These are phyloP conservation scores for Pluvianellus socialis DNA, from an alignment of 2,113 vertebrate species.

Conservation along the genomic window DNA sequence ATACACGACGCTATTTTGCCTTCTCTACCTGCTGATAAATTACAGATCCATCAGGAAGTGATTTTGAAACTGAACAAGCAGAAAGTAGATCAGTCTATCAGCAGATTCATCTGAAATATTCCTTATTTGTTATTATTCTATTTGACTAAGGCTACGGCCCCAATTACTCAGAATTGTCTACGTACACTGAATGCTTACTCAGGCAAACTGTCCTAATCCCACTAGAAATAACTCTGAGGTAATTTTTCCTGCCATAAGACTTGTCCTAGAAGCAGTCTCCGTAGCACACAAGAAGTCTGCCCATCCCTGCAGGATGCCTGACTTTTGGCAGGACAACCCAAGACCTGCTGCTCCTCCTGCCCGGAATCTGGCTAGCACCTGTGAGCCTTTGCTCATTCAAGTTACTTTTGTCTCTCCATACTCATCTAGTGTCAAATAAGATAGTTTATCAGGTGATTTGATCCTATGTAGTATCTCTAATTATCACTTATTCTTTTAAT, in stretches of 20 bases:
- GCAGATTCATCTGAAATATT: neutral
- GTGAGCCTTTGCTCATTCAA: neutral
- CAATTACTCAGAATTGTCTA: neutral
- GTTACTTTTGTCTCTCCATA: neutral
- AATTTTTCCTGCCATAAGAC: neutral
- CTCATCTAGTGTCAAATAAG: neutral
- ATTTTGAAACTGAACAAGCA: neutral
- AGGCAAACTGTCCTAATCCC: neutral
- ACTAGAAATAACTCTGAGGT: neutral
- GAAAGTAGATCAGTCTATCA: neutral
- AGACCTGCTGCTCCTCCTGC: rapidly evolving
- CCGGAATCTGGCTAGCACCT: neutral
- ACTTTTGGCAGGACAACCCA: neutral
- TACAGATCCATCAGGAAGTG: neutral
- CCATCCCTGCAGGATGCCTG: neutral
- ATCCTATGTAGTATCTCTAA: neutral
- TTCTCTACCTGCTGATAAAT: neutral
- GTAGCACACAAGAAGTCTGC: neutral
- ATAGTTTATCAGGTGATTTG: neutral
- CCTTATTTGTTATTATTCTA: neutral
- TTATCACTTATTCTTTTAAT: neutral
- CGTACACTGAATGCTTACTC: neutral
- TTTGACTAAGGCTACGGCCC: neutral
- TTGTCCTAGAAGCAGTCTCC: neutral
- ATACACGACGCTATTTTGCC: neutral